phyloP scores from a whole-genome alignment of 2,888 invertebrate genomes.

The Scaptomyza cyrtandrae region DNA sequence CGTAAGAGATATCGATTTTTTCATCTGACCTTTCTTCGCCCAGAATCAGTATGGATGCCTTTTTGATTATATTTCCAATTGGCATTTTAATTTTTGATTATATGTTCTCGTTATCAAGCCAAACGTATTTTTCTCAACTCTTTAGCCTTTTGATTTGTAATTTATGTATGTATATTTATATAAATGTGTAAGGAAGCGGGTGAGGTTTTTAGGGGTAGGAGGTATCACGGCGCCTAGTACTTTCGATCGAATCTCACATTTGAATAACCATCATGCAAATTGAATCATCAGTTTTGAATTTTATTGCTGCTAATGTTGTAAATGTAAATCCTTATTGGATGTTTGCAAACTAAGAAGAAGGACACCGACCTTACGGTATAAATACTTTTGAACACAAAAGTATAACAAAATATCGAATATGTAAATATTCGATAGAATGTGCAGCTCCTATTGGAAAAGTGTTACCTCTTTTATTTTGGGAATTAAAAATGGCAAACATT shows the following conservation, averaged over 20 bases:
- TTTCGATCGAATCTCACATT: slow-evolving; percentile 21
- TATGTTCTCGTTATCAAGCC: slow-evolving; percentile 1
- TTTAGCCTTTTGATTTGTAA: slow-evolving; percentile 25
- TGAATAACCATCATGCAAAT: slow-evolving; percentile 2
- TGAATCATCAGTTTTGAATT: slow-evolving; percentile 10
- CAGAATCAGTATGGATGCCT: slow-evolving; percentile 92
- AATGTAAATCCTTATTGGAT: slow-evolving; percentile 22
- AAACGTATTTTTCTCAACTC: neutral
- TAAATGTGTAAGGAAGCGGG: slow-evolving; percentile 6
- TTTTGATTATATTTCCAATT: slow-evolving; percentile 90
- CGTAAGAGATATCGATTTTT: slow-evolving; percentile 88
- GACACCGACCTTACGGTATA: slow-evolving; percentile 34
- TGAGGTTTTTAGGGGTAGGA: slow-evolving; percentile 5
- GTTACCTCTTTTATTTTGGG: slow-evolving; percentile 20
- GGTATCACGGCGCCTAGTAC: slow-evolving; percentile 13
- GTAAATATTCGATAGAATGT: slow-evolving; percentile 28
- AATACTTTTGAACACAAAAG: slow-evolving; percentile 20
- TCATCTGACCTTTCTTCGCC: slow-evolving; percentile 89
- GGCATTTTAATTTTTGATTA: slow-evolving; percentile 86
- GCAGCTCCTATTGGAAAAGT: slow-evolving; percentile 23
- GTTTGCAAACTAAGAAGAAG: slow-evolving; percentile 15
- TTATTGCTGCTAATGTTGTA: neutral
- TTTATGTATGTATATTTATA: slow-evolving; percentile 11
- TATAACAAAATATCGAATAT: slow-evolving; percentile 16
- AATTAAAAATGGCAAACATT: slow-evolving; percentile 12